phyloP scores from a whole-genome alignment of 2,113 vertebrate species.

The Benitochromis conjunctus region DNA sequence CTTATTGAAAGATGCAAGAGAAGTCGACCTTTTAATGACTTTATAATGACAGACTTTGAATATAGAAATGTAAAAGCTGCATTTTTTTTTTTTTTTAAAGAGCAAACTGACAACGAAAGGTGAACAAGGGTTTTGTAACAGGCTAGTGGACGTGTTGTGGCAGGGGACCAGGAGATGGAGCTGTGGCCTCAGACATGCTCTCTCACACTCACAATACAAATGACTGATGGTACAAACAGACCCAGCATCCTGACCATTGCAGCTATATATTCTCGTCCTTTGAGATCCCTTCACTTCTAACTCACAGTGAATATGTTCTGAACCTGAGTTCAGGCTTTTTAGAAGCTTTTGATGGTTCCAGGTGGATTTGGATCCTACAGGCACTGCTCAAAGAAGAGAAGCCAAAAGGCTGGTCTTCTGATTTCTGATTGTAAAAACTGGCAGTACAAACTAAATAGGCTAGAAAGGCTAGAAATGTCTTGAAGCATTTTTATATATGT shows the following conservation, averaged over 20 bases:
- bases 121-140: neutral
- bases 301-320: neutral
- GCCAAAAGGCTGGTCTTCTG: neutral
- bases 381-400: neutral
- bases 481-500: neutral
- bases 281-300: neutral
- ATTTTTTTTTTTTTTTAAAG: neutral
- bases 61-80: neutral
- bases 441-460: neutral
- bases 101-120: neutral
- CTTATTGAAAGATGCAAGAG: neutral
- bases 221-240: neutral
- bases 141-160: neutral
- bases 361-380: neutral
- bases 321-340: slow-evolving; percentile 11
- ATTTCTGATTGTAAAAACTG: neutral
- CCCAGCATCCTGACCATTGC: slow-evolving; percentile 7
- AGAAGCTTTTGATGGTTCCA: neutral
- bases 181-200: slow-evolving; percentile 51
- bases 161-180: slow-evolving; percentile 62
- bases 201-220: neutral
- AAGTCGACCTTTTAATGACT: neutral
- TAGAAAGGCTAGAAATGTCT: neutral
- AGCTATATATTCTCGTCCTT: slow-evolving; percentile 6
- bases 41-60: neutral